Percentiles rank a stretch among this genome's conserved stretches.
These are phyloP conservation scores for Camptogramma bilineatum DNA, from an alignment of 2,888 invertebrate species.

Conservation along the genomic window DNA sequence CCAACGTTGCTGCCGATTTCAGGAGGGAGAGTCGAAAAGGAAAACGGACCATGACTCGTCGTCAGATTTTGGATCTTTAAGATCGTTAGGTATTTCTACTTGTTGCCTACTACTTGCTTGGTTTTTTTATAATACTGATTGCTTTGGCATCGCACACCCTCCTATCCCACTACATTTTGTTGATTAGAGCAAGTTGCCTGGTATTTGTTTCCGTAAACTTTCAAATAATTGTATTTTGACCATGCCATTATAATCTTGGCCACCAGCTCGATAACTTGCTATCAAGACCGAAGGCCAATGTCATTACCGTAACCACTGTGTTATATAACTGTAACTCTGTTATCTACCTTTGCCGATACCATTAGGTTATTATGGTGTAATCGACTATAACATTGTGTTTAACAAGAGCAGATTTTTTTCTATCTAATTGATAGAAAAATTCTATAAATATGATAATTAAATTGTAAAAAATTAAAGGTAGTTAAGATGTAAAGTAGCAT, in stretches of 20 bases:
- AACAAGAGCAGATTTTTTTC: neutral
- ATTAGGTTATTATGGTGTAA: slow-evolving; percentile 23
- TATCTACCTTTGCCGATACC: slow-evolving; percentile 21
- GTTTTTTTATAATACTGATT: neutral
- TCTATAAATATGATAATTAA: no score
- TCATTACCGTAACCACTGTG: slow-evolving; percentile 17
- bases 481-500: no score
- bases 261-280: slow-evolving; percentile 21
- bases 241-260: neutral
- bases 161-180: no score
- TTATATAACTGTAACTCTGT: slow-evolving; percentile 24
- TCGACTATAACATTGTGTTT: neutral
- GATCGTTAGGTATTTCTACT: neutral
- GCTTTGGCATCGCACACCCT: neutral
- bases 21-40: no score
- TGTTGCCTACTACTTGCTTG: neutral
- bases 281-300: slow-evolving; percentile 33
- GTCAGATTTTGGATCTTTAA: neutral
- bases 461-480: no score
- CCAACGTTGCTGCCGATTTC: no score
- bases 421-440: no score
- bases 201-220: no score
- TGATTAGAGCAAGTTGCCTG: no score
- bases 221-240: slow-evolving; percentile 1
- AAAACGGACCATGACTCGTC: neutral